Conservation (phyloP, 30 jellyfish, hydroid and myxozoan species). For the Hydra vulgaris region DNA sequence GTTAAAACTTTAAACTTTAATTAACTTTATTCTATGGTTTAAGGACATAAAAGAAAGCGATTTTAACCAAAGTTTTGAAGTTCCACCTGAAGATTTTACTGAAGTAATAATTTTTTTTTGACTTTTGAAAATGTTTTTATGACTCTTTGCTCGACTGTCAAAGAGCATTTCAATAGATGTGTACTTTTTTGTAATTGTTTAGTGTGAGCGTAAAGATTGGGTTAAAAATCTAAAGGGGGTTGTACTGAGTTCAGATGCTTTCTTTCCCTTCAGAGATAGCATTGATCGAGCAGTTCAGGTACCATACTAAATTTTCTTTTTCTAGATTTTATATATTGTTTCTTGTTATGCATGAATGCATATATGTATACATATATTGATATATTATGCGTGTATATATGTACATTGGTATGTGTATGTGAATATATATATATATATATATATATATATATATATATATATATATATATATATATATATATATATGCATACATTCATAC, state of each 20-base stretch:
- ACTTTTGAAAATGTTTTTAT: no score
- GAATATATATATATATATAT: background rate
- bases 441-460: no score
- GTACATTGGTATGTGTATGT: background rate
- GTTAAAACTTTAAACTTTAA: no score
- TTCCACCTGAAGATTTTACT: conserved; percentile 44
- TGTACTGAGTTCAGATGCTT: conserved; percentile 82
- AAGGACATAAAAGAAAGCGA: conserved; percentile 59
- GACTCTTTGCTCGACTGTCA: background rate
- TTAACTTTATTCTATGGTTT: background rate
- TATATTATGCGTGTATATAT: background rate
- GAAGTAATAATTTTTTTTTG: conserved; percentile 23
- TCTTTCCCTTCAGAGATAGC: conserved; percentile 86
- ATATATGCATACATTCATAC: background rate
- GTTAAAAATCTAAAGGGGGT: conserved; percentile 46
- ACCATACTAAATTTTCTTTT: background rate
- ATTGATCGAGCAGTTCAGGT: conserved; percentile 89
- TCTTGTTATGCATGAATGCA: background rate
- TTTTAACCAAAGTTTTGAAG: conserved; percentile 47
- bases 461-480: no score
- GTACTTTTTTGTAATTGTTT: no score
- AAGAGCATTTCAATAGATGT: no score
- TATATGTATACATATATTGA: background rate
- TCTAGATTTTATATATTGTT: background rate
- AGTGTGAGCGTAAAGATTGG: conserved; percentile 70